Base-by-base conservation (phyloP, 2,888 invertebrate genomes). In the Chaetoderma sp. region DNA sequence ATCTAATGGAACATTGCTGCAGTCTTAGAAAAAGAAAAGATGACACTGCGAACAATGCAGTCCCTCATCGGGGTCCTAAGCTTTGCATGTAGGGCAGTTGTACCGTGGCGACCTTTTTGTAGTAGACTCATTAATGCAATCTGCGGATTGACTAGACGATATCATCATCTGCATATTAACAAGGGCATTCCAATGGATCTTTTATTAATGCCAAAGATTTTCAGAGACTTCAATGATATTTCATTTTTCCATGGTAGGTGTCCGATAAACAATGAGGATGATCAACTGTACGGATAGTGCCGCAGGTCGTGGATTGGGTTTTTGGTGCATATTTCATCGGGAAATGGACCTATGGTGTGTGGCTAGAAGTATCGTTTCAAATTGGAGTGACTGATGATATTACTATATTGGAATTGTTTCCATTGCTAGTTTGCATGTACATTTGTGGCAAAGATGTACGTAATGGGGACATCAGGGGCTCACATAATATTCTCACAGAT, bases 201-300 rank as follows among this genome's bases (percentile, higher is more conserved):
- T 1, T 60, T 60, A n/a, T n/a, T n/a, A n/a, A n/a, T n/a, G n/a
- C n/a, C n/a, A n/a, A n/a, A n/a, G n/a, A n/a, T 52, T 23, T 60
- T 4, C 36, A 54, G 4, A n/a, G 30, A 16, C 18, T 65, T 60
- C 23, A 64, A 64, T 64, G 59, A 59, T 16, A 57, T 33, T n/a
- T 47, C 64, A 54, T 18, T 64, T 18, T 63, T 64, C 42, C 23
- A 59, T 8, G 13, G 18, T 25, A 30, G 54, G 8, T 8, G 33
- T 8, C 52, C 50, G 63, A 4, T 58, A 23, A 36, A 45, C 18
- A 56, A 47, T 36, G 30, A 58, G 4, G 30, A 49, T 16, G 18
- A 50, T 13, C 23, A 36, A 16, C 0, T 57, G 50, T 30, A 58
- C 63, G 8, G 63, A 58, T 58, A 58, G 58, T 23, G 5, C 55